phyloP scores from a whole-genome alignment of 2,888 invertebrate genomes.

The Ochropleura leucogaster region DNA sequence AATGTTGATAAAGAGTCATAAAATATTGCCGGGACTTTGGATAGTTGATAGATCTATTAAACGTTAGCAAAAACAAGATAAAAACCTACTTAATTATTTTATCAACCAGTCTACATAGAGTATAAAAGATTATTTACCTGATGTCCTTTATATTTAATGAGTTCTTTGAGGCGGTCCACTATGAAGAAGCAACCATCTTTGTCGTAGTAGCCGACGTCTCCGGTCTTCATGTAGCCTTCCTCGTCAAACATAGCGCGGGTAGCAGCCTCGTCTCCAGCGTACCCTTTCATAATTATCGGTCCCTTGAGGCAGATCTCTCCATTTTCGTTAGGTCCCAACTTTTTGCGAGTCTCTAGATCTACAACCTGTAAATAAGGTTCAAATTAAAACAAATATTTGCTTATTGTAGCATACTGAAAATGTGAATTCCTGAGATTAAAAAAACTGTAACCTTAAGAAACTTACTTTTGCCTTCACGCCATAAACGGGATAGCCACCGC shows the following conservation, averaged over 20 bases:
- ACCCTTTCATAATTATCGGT: slow-evolving; percentile 79
- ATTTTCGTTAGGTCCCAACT: slow-evolving; percentile 72
- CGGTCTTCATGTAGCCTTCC: slow-evolving; percentile 81
- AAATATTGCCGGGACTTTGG: slow-evolving; percentile 8
- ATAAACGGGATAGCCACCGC: slow-evolving; percentile 76
- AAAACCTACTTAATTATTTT: not conserved
- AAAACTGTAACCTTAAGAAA: not conserved
- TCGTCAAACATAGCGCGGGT: slow-evolving; percentile 75
- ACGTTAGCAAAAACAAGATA: slow-evolving; percentile 1
- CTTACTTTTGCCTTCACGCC: slow-evolving; percentile 78
- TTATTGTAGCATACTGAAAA: not conserved
- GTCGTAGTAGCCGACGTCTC: slow-evolving; percentile 83
- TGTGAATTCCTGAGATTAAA: not conserved
- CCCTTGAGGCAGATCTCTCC: slow-evolving; percentile 81
- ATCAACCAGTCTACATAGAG: not conserved
- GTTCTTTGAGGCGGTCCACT: slow-evolving; percentile 81
- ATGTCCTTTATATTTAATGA: slow-evolving; percentile 82
- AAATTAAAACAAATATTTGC: not conserved
- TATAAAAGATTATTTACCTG: slow-evolving; percentile 86
- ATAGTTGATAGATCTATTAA: slow-evolving; percentile 5
- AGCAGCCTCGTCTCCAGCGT: slow-evolving; percentile 73
- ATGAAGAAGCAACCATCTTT: slow-evolving; percentile 82
- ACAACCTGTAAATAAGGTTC: slow-evolving; percentile 78
- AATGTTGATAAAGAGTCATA: slow-evolving; percentile 24
- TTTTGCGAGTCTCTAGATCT: slow-evolving; percentile 73